Evolutionary conservation across 2,113 vertebrate genomes (phyloP).

Genomic region (Geococcyx californianus): DNA sequence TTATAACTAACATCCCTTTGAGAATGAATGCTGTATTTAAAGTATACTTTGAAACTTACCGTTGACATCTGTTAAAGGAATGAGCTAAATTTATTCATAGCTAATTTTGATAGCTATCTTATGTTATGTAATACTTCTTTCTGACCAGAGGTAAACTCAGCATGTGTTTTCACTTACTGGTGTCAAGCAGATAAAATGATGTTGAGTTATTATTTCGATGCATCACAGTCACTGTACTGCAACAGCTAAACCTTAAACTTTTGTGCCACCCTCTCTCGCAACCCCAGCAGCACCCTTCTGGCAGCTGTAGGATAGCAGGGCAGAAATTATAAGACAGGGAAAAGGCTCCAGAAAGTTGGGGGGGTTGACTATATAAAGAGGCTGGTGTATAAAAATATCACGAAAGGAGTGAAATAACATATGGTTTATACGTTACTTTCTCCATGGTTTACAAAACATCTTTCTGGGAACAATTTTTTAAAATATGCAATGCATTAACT

Average conservation of each 20-base stretch:
- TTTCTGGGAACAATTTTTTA: not conserved
- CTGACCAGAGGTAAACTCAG: conserved; percentile 16
- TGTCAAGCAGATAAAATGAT: conserved; percentile 67
- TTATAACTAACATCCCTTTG: not conserved
- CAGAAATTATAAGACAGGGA: not conserved
- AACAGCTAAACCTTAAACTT: not conserved
- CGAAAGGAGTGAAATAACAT: not conserved
- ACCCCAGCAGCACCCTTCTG: not conserved
- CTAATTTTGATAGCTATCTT: conserved; percentile 8
- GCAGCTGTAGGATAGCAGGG: not conserved
- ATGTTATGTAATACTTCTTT: conserved; percentile 54
- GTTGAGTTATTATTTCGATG: conserved; percentile 47
- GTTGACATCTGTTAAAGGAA: conserved; percentile 2
- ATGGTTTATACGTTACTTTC: not conserved
- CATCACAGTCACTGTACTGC: not conserved
- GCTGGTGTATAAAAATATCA: not conserved
- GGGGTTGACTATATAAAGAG: not conserved
- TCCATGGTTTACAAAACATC: not conserved
- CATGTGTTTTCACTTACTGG: conserved; percentile 72
- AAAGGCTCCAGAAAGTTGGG: not conserved
- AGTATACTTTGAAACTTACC: not conserved
- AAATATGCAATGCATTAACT: not conserved
- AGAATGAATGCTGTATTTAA: not conserved
- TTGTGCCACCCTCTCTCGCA: not conserved
- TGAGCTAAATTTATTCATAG: conserved; percentile 4